Evolutionary conservation across 92 coral and sea anemone species (phyloP).

Genomic region (Bergia puertoricense): DNA sequence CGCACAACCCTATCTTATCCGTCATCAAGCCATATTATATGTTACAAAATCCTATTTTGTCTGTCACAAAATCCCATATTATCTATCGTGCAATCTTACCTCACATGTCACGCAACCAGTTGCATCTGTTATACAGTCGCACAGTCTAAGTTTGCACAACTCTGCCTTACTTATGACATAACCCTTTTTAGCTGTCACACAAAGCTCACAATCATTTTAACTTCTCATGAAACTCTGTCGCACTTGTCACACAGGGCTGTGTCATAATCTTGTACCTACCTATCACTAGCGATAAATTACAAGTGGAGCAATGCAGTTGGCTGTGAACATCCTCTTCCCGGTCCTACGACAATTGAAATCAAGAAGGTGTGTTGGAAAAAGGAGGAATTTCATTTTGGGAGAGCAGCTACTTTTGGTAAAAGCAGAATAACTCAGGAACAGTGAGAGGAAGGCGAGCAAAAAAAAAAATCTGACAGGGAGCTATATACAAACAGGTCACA

Average conservation of each 20-base stretch:
- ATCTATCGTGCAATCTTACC: background rate
- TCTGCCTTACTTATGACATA: too few relatives aligned
- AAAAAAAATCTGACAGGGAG: too few relatives aligned
- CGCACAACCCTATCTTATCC: background rate
- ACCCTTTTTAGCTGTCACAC: too few relatives aligned
- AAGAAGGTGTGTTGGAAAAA: background rate
- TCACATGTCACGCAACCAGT: background rate
- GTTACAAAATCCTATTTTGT: background rate
- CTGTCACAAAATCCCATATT: background rate
- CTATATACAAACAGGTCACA: background rate
- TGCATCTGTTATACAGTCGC: background rate
- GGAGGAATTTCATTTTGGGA: background rate
- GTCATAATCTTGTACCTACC: background rate
- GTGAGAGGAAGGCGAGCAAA: background rate
- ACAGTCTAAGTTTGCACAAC: too few relatives aligned
- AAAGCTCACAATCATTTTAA: too few relatives aligned
- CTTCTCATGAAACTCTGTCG: too few relatives aligned
- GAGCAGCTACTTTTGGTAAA: background rate
- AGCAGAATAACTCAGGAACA: too few relatives aligned
- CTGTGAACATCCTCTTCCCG: background rate
- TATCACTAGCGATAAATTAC: slow-evolving; percentile 2
- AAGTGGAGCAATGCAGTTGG: slow-evolving; percentile 10
- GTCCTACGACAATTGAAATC: background rate
- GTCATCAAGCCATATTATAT: background rate
- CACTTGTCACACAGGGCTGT: background rate